Base-by-base conservation (phyloP, 2,888 invertebrate genomes). In the Drosophila anomelani region DNA sequence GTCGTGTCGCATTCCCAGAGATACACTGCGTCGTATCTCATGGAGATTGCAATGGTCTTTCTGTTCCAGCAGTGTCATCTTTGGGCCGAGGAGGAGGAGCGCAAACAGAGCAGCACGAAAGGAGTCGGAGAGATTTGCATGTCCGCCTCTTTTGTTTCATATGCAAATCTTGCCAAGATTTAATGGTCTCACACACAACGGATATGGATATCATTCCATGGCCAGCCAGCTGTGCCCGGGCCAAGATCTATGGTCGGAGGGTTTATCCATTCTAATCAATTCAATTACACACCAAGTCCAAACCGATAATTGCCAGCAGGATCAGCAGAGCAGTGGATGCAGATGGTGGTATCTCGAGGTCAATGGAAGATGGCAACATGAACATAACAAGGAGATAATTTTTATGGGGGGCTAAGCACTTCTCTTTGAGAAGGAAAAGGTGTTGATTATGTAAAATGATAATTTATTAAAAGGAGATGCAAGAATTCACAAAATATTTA, bases 21-120 rank as follows among this genome's bases (percentile, higher is more conserved):
- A 51, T 53, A 51, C 59, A 20, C 58, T 36, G 51, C 12, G 12
- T 44, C 38, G 60, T 53, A 53, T 69, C 66, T 66, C 47, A 67
- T 67, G 66, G 54, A 67, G 67, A 67, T 67, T 54, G 66, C 56
- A 29, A 29, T 29, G 29, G 29, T 29, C 29, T 29, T 26, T 17
- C 43, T 41, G 71, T 78, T 78, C 77, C 26, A n/a, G 83, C 83
- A 77, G 85, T 84, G 84, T 84, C 84, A 85, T 75, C 80, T 83
- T 79, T 85, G 85, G 70, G 76, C n/a, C 29, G 8, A 34, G n/a
- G n/a, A 29, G n/a, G n/a, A n/a, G 20, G 9, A 83, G 67, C 73
- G 78, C 80, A 85, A 85, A 85, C 88, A 85, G 86, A 83, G 86
- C 78, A 70, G 39, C 41, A 57, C 57, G 55, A 69, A 39, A 46